Conservation (phyloP, 2,113 vertebrate genomes). For the Pungitius pungitius region DNA sequence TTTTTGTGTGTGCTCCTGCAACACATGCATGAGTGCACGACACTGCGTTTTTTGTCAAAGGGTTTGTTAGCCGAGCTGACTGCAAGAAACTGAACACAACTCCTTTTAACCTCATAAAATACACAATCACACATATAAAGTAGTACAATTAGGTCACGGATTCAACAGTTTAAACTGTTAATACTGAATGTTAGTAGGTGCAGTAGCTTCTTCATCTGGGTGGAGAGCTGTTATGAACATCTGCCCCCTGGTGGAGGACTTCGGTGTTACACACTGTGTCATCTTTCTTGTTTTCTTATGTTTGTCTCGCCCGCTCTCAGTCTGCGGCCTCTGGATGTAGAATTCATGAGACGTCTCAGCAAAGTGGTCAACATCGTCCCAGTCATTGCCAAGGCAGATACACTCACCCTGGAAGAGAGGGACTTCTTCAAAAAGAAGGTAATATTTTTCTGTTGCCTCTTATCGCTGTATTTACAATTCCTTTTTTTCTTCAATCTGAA, state of each 20-base stretch:
- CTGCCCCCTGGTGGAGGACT: conserved; percentile 59
- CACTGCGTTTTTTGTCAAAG: conserved; percentile 16
- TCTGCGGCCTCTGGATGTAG: conserved; percentile 94
- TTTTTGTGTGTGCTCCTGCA: conserved; percentile 14
- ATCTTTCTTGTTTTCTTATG: background rate
- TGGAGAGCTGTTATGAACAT: background rate
- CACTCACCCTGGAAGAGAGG: conserved; percentile 96
- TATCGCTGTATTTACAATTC: background rate
- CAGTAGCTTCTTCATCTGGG: background rate
- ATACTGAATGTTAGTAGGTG: background rate
- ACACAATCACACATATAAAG: conserved; percentile 5
- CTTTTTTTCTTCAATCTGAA: background rate
- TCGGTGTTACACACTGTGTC: background rate
- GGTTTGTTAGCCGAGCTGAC: background rate
- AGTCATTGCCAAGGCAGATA: conserved; percentile 96
- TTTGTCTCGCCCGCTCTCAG: conserved; percentile 68
- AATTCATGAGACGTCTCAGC: conserved; percentile 98
- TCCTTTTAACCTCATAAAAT: conserved; percentile 15
- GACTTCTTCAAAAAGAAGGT: conserved; percentile 97
- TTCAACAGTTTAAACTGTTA: background rate
- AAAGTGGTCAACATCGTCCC: conserved; percentile 99
- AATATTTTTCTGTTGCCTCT: conserved; percentile 9
- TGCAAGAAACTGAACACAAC: background rate
- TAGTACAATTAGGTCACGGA: conserved; percentile 3
- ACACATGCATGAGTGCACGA: conserved; percentile 19